Conservation (phyloP, 2,797 vertebrate species). For the Cirrhinus molitorella region DNA sequence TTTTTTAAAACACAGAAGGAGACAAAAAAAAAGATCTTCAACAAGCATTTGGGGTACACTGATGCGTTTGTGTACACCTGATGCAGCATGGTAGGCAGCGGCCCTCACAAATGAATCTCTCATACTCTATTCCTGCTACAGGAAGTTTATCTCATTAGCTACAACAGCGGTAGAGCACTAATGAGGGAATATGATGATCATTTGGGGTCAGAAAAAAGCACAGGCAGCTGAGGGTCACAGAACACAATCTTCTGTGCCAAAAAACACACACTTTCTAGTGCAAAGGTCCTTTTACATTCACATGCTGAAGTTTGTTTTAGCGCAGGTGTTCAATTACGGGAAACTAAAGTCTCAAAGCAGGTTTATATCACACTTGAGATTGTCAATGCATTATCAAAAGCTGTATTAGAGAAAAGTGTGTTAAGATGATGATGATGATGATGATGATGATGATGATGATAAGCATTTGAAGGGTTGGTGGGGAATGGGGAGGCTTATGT, state of each 20-base stretch:
- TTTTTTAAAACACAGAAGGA: neutral
- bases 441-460: neutral
- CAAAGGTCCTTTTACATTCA: neutral
- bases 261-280: neutral
- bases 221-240: constrained; percentile 2
- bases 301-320: constrained; percentile 10
- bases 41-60: neutral
- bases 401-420: neutral
- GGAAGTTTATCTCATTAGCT: constrained; percentile 1
- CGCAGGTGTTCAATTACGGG: neutral
- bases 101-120: neutral
- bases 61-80: constrained; percentile 1
- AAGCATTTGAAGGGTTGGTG: neutral
- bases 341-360: constrained; percentile 13
- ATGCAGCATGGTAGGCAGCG: neutral
- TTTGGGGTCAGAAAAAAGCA: constrained; percentile 4
- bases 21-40: neutral
- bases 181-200: constrained; percentile 21
- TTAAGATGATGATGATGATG: neutral
- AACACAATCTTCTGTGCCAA: constrained; percentile 11
- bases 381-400: neutral
- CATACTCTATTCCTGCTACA: neutral
- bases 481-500: neutral
- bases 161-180: neutral
- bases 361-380: neutral